Evolutionary conservation across 1,140 invertebrate species (phyloP).

Genomic region (Physella acuta): DNA sequence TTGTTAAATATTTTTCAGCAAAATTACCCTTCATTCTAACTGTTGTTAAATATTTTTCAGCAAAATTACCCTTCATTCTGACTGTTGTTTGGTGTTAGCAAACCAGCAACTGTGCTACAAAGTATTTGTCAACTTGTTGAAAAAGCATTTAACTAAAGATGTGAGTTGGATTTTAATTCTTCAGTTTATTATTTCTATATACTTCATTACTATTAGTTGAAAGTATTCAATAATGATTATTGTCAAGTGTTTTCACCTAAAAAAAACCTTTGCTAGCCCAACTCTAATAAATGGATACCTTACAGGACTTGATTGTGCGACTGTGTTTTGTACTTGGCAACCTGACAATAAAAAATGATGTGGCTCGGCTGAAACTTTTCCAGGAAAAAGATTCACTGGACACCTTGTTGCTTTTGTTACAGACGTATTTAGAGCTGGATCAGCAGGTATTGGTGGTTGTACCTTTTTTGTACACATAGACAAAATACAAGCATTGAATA

Average conservation of each 20-base stretch:
- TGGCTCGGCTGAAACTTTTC: constrained; percentile 67
- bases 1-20: too few species aligned
- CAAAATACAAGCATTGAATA: too few species aligned
- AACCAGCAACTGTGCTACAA: constrained; percentile 62
- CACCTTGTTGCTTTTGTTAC: constrained; percentile 65
- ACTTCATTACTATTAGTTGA: too few species aligned
- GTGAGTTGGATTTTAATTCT: constrained; percentile 36
- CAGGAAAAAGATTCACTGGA: constrained; percentile 65
- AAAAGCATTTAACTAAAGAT: constrained; percentile 66
- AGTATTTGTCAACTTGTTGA: constrained; percentile 64
- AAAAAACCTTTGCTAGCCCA: too few species aligned
- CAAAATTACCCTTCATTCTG: constrained; percentile 74
- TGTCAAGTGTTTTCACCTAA: too few species aligned
- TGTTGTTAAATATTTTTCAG: constrained; percentile 67
- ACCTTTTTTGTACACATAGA: not conserved
- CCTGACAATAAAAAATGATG: constrained; percentile 72
- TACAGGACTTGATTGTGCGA: constrained; percentile 69
- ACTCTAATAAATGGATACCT: too few species aligned
- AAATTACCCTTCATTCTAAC: too few species aligned
- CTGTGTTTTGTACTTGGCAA: constrained; percentile 78
- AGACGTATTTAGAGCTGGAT: constrained; percentile 65
- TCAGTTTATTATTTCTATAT: too few species aligned
- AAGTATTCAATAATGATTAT: too few species aligned
- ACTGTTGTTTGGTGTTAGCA: constrained; percentile 72
- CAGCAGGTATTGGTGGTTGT: constrained; percentile 44